phyloP scores from a whole-genome alignment of 2,888 invertebrate species.

The Listrodromus nycthemerus region DNA sequence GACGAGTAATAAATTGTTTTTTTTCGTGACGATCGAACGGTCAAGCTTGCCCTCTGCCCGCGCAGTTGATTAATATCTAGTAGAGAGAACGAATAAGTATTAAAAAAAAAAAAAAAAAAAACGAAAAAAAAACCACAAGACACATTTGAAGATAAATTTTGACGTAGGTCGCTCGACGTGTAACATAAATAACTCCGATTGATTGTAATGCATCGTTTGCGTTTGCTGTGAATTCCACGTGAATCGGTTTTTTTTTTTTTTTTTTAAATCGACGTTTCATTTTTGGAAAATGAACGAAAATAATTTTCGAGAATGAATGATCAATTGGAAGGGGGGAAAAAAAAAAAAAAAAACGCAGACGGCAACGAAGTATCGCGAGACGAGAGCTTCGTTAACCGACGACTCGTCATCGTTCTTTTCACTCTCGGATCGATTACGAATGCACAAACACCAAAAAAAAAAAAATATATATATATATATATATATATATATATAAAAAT shows the following conservation, averaged over 20 bases:
- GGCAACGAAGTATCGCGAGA: constrained; percentile 28
- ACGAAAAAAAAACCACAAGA: background rate
- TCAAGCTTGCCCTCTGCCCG: constrained; percentile 24
- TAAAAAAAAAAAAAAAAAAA: constrained; percentile 41
- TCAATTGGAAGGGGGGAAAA: too few species aligned
- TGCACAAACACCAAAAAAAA: background rate
- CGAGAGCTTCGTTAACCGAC: constrained; percentile 29
- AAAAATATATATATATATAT: background rate
- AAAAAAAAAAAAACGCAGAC: background rate
- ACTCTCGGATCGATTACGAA: background rate
- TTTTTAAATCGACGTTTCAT: background rate
- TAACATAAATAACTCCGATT: constrained; percentile 44
- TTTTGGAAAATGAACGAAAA: background rate
- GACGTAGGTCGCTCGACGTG: constrained; percentile 66
- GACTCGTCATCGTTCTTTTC: constrained; percentile 15
- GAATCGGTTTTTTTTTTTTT: constrained; percentile 1
- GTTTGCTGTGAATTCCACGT: constrained; percentile 17
- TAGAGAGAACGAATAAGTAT: constrained; percentile 32
- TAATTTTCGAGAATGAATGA: too few species aligned
- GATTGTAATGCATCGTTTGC: constrained; percentile 37
- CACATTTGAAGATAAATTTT: constrained; percentile 45
- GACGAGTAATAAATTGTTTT: constrained; percentile 8
- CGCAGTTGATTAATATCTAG: constrained; percentile 60
- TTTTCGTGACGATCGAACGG: constrained; percentile 40
- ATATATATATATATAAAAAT: background rate